Evolutionary conservation across 2,113 vertebrate genomes (phyloP).

Genomic region (Cromileptes altivelis): DNA sequence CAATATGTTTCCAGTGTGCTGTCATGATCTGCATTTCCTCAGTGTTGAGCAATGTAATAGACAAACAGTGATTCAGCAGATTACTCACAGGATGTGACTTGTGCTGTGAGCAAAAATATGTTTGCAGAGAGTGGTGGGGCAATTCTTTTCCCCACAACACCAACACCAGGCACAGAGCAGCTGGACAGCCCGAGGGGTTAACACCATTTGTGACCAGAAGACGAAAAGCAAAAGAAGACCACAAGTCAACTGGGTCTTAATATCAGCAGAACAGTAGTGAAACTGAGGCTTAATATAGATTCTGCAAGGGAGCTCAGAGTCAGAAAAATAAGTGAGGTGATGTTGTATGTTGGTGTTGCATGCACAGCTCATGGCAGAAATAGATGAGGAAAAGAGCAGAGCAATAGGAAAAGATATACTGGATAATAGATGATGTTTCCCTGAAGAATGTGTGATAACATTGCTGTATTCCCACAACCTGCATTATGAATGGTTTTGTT

Average conservation of each 20-base stretch:
- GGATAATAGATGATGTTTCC: constrained; percentile 62
- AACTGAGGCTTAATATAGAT: constrained; percentile 51
- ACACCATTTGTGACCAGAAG: constrained; percentile 44
- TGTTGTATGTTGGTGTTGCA: constrained; percentile 36
- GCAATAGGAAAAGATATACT: constrained; percentile 16
- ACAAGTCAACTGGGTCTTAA: constrained; percentile 45
- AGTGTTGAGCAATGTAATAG: background rate
- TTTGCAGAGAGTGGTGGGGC: background rate
- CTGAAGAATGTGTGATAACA: constrained; percentile 54
- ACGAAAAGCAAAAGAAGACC: constrained; percentile 30
- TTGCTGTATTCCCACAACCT: constrained; percentile 42
- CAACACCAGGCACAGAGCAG: constrained; percentile 26
- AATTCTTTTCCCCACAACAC: background rate
- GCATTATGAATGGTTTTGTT: constrained; percentile 60
- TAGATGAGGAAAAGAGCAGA: constrained; percentile 23
- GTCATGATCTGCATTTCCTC: background rate
- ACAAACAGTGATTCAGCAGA: constrained; percentile 52
- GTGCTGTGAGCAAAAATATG: constrained; percentile 45
- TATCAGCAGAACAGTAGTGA: constrained; percentile 33
- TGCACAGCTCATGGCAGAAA: constrained; percentile 26
- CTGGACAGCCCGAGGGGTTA: constrained; percentile 62
- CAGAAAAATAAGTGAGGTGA: constrained; percentile 23
- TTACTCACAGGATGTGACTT: constrained; percentile 28
- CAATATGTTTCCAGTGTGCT: background rate
- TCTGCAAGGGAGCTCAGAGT: constrained; percentile 2